phyloP scores from a whole-genome alignment of 2,888 invertebrate genomes.

The Drepanosiphum platanoidis region DNA sequence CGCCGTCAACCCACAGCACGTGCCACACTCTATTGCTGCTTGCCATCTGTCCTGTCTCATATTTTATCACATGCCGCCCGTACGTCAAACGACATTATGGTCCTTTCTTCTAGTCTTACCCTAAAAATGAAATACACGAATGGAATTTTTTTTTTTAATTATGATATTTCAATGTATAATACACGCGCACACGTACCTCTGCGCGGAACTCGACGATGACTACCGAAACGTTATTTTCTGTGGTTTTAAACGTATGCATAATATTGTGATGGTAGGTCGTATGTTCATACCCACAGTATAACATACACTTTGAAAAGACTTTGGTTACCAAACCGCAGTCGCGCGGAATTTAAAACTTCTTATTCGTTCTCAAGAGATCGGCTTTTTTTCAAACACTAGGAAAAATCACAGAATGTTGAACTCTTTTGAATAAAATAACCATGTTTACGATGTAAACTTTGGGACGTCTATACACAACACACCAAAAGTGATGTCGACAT shows the following conservation, averaged over 20 bases:
- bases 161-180: background rate
- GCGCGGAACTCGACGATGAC: background rate
- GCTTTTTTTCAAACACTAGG: too few relatives aligned
- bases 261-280: too few relatives aligned
- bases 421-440: too few relatives aligned
- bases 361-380: background rate
- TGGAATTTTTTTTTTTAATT: background rate
- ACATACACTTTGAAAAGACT: background rate
- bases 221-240: too few relatives aligned
- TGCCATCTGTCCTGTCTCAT: constrained; percentile 56
- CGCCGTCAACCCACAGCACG: constrained; percentile 32
- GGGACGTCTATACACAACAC: too few relatives aligned
- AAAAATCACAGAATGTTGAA: background rate
- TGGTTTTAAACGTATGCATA: too few relatives aligned
- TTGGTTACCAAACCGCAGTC: background rate
- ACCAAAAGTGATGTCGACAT: too few relatives aligned
- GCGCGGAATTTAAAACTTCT: background rate
- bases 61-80: constrained; percentile 58
- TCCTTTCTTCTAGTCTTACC: constrained; percentile 3
- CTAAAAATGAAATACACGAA: background rate
- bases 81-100: constrained; percentile 40
- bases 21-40: constrained; percentile 48
- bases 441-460: too few relatives aligned
- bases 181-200: background rate
- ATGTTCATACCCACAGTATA: too few relatives aligned